Conservation (phyloP, 2,113 vertebrate species). For the Isichthys henryi region DNA sequence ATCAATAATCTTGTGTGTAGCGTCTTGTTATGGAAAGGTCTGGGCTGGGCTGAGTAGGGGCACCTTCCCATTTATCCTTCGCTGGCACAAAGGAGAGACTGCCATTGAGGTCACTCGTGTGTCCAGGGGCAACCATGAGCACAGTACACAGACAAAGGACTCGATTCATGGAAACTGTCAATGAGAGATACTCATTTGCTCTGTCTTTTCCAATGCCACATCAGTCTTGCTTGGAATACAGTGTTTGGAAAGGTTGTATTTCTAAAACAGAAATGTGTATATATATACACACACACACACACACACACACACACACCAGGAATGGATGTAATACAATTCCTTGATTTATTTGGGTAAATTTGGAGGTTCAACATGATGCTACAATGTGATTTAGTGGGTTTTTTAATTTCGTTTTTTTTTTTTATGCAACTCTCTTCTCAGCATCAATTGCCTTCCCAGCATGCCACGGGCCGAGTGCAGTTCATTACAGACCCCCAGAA, state of each 20-base stretch:
- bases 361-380: not conserved
- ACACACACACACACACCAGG: too few species aligned
- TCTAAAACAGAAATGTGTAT: not conserved
- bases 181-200: not conserved
- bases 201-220: not conserved
- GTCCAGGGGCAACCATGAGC: not conserved
- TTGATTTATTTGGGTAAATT: not conserved
- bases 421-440: not conserved
- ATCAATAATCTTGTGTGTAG: not conserved
- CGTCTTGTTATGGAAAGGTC: not conserved
- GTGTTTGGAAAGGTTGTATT: not conserved
- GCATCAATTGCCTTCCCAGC: constrained; percentile 16
- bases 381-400: not conserved
- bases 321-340: not conserved
- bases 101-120: not conserved
- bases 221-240: not conserved
- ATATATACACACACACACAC: too few species aligned
- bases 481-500: constrained; percentile 14
- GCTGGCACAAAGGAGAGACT: not conserved
- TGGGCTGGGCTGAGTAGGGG: not conserved
- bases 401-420: not conserved
- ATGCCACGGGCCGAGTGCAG: constrained; percentile 11
- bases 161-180: not conserved
- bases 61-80: not conserved
- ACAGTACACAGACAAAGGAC: not conserved